Conservation (phyloP, 2,113 vertebrate species). For the Eidolon helvum region DNA sequence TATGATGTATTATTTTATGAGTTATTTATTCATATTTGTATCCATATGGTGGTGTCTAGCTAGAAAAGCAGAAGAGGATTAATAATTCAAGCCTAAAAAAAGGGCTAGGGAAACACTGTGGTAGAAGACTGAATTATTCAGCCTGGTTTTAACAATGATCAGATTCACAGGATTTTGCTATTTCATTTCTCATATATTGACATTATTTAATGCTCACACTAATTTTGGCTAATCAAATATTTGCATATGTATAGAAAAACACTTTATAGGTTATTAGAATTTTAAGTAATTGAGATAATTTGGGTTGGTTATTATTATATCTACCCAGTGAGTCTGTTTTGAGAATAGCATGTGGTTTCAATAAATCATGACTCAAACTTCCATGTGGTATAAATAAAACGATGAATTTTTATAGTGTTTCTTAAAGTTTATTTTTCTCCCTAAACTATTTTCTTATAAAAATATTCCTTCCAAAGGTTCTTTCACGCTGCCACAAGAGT, state of each 20-base stretch:
- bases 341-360: constrained; percentile 26
- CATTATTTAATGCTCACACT: not conserved
- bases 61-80: constrained; percentile 50
- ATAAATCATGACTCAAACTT: constrained; percentile 28
- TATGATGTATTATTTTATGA: not conserved
- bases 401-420: not conserved
- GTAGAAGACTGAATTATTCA: constrained; percentile 57
- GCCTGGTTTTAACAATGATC: constrained; percentile 21
- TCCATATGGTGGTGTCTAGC: constrained; percentile 9
- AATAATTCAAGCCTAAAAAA: constrained; percentile 60
- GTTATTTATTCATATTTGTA: constrained; percentile 32
- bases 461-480: not conserved
- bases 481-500: not conserved
- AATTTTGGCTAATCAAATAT: constrained; percentile 39
- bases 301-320: constrained; percentile 21
- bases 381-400: constrained; percentile 39
- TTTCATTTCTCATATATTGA: constrained; percentile 11
- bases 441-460: constrained; percentile 14
- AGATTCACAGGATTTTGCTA: constrained; percentile 8
- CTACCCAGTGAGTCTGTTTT: not conserved
- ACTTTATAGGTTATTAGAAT: not conserved
- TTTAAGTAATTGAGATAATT: constrained; percentile 45
- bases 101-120: not conserved
- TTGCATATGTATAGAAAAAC: constrained; percentile 29
- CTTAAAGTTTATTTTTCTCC: not conserved